Evolutionary conservation across 64 coral and sea anemone species (phyloP).

Genomic region (Hydrozoanthus tunicans): DNA sequence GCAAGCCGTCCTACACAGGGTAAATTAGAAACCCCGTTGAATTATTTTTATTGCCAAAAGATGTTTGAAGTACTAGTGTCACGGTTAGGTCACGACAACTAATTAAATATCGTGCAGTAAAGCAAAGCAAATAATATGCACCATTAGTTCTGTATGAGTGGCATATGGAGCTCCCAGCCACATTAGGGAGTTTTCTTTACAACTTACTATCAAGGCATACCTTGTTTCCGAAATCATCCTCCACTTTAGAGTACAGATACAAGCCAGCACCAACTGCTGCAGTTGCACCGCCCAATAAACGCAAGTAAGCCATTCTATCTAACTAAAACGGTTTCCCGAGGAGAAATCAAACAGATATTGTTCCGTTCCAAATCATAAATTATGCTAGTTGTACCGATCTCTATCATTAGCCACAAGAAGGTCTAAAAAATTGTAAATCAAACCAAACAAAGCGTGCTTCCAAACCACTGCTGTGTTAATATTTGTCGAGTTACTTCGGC

Average conservation of each 20-base stretch:
- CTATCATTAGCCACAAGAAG: background rate
- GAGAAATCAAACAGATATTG: background rate
- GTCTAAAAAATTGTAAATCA: too few relatives aligned
- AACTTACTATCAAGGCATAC: background rate
- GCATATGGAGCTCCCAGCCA: too few relatives aligned
- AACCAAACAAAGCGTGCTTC: background rate
- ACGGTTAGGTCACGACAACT: too few relatives aligned
- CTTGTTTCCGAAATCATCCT: slow-evolving; percentile 32
- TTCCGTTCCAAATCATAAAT: background rate
- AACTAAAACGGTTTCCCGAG: background rate
- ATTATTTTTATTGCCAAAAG: too few relatives aligned
- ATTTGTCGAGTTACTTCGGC: background rate
- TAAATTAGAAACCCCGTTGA: too few relatives aligned
- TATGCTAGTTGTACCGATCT: background rate
- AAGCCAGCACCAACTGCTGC: slow-evolving; percentile 53
- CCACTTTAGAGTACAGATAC: slow-evolving; percentile 62
- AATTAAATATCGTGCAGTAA: too few relatives aligned
- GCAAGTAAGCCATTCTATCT: slow-evolving; percentile 71
- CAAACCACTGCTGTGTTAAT: background rate
- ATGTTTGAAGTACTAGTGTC: too few relatives aligned
- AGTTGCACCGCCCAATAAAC: slow-evolving; percentile 64
- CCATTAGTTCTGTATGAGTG: too few relatives aligned
- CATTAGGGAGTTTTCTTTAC: too few relatives aligned
- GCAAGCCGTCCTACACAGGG: too few relatives aligned
- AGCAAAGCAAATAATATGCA: too few relatives aligned